Evolutionary conservation across 2,797 vertebrate genomes (phyloP).

Genomic region (Danio jaintianensis): DNA sequence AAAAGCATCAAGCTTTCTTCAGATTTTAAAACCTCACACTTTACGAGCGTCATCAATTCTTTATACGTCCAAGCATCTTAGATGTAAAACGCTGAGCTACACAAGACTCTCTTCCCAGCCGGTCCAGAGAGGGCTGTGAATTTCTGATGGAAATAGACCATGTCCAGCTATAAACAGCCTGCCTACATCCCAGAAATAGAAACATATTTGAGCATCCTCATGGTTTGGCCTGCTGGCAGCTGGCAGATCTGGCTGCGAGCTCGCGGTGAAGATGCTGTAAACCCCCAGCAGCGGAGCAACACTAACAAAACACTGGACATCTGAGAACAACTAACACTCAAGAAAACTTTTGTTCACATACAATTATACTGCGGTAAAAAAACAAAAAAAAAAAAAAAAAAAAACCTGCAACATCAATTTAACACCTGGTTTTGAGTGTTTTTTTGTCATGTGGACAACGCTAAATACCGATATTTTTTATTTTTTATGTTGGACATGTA

Average conservation of each 20-base stretch:
- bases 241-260: conserved; percentile 37
- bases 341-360: no score
- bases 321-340: background rate
- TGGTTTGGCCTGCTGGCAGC: conserved; percentile 41
- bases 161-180: conserved; percentile 38
- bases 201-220: conserved; percentile 39
- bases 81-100: background rate
- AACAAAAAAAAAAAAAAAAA: background rate
- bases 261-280: conserved; percentile 23
- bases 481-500: no score
- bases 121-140: conserved; percentile 19
- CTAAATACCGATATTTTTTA: no score
- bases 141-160: conserved; percentile 27
- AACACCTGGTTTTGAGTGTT: no score
- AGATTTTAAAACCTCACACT: conserved; percentile 27
- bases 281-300: background rate
- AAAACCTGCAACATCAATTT: background rate
- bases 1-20: conserved; percentile 22
- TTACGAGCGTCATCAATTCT: conserved; percentile 14
- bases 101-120: background rate
- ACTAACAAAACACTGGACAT: background rate
- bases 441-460: no score
- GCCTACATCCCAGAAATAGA: conserved; percentile 29
- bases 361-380: no score
- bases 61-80: background rate